These are phyloP conservation scores for Austrofundulus limnaeus DNA, from an alignment of 2,113 vertebrate genomes.

Conservation along the genomic window DNA sequence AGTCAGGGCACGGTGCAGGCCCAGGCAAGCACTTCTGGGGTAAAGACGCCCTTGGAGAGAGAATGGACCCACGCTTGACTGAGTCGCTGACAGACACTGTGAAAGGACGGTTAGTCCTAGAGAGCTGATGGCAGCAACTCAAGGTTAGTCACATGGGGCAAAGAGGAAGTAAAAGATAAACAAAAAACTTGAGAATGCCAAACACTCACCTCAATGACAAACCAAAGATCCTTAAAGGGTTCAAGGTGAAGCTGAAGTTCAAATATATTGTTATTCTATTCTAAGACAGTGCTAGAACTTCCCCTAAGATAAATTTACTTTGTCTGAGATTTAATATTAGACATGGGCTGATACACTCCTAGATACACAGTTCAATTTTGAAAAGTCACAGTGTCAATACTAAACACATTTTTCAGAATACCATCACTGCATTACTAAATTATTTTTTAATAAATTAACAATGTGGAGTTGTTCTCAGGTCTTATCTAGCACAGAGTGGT, in stretches of 20 bases:
- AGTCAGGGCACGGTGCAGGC: constrained; percentile 18
- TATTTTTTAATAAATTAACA: too few species aligned
- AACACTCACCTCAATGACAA: constrained; percentile 26
- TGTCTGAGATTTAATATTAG: too few species aligned
- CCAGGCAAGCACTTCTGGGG: constrained; percentile 34
- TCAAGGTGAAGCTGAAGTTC: background rate
- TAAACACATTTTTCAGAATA: too few species aligned
- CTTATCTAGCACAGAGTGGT: too few species aligned
- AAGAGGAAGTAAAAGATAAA: constrained; percentile 37
- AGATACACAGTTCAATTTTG: too few species aligned
- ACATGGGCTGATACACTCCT: too few species aligned
- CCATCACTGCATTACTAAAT: too few species aligned
- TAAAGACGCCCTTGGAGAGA: constrained; percentile 36
- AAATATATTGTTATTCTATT: too few species aligned
- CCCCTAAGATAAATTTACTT: too few species aligned
- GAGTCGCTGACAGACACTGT: constrained; percentile 49
- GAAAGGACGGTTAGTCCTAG: constrained; percentile 60
- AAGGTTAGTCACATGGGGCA: constrained; percentile 53
- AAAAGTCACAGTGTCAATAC: too few species aligned
- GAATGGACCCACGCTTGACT: constrained; percentile 56
- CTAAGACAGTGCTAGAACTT: too few species aligned
- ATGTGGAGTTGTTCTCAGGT: too few species aligned
- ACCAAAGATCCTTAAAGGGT: background rate
- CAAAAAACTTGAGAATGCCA: constrained; percentile 43
- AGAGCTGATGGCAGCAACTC: constrained; percentile 50